Percentiles rank a stretch among this genome's conserved stretches.
Conservation (phyloP, 2,888 invertebrate genomes). For the Pelosia muscerda region DNA sequence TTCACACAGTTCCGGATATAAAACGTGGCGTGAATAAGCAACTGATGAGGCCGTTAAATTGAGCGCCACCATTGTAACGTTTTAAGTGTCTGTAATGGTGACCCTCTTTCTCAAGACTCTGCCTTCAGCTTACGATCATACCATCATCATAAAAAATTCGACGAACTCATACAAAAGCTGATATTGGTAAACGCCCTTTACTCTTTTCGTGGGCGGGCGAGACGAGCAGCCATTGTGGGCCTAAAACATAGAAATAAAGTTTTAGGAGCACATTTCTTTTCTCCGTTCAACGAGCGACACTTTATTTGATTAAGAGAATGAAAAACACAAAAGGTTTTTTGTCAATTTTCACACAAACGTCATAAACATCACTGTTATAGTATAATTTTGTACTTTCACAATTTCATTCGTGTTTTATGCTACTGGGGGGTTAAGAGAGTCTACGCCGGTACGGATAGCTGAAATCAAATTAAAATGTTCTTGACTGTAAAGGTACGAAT, state of each 20-base stretch:
- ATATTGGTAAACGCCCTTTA: neutral
- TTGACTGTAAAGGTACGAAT: no score
- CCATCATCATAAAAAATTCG: no score
- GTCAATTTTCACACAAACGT: constrained; percentile 5
- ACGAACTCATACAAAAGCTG: neutral
- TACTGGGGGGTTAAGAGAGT: neutral
- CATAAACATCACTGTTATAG: constrained; percentile 3
- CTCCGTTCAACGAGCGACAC: constrained; percentile 5
- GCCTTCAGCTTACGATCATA: no score
- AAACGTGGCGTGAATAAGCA: no score
- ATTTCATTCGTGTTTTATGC: neutral
- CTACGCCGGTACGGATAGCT: no score
- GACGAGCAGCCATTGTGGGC: neutral
- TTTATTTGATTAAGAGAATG: constrained; percentile 16
- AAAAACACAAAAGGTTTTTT: constrained; percentile 10
- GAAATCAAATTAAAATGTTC: no score
- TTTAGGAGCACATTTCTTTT: constrained; percentile 11
- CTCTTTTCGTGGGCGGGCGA: neutral
- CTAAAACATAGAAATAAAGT: constrained; percentile 15
- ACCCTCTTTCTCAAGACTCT: no score
- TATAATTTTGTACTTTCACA: neutral
- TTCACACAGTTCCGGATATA: no score
- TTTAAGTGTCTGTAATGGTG: no score
- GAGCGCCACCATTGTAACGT: no score
- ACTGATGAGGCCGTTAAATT: no score